Conservation (phyloP, 2,797 vertebrate genomes). For the Sphaeramia orbicularis region DNA sequence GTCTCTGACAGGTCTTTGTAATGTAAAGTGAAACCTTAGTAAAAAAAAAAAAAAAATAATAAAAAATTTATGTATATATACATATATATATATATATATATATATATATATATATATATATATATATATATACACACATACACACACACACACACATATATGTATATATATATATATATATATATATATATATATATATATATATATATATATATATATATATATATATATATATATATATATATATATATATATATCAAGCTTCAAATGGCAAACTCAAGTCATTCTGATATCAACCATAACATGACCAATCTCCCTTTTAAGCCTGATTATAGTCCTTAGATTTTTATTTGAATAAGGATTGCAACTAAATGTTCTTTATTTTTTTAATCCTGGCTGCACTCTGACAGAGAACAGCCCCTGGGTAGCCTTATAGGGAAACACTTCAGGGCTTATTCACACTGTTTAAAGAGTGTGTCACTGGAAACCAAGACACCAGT, state of each 20-base stretch:
- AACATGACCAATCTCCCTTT: slow-evolving; percentile 7
- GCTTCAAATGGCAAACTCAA: no score
- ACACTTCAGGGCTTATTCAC: slow-evolving; percentile 19
- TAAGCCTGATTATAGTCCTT: slow-evolving; percentile 35
- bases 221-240: no score
- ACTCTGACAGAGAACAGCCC: slow-evolving; percentile 10
- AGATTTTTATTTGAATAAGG: slow-evolving; percentile 37
- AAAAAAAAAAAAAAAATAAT: no score
- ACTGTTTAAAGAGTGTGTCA: slow-evolving; percentile 9
- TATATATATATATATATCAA: no score
- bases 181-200: no score
- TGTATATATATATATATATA: no score
- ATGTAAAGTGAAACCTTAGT: slow-evolving; percentile 22
- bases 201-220: no score
- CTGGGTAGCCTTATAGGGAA: slow-evolving; percentile 6
- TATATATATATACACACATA: no score
- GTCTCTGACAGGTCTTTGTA: slow-evolving; percentile 1
- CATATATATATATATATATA: no score
- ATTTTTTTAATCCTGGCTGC: slow-evolving; percentile 22
- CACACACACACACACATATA: no score
- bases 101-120: no score
- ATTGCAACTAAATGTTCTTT: slow-evolving; percentile 31
- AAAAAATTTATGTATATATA: no score
- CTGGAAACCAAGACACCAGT: background rate
- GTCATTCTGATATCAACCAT: slow-evolving; percentile 25